Evolutionary conservation across 2,113 vertebrate species (phyloP).

Genomic region (Salvelinus fontinalis): DNA sequence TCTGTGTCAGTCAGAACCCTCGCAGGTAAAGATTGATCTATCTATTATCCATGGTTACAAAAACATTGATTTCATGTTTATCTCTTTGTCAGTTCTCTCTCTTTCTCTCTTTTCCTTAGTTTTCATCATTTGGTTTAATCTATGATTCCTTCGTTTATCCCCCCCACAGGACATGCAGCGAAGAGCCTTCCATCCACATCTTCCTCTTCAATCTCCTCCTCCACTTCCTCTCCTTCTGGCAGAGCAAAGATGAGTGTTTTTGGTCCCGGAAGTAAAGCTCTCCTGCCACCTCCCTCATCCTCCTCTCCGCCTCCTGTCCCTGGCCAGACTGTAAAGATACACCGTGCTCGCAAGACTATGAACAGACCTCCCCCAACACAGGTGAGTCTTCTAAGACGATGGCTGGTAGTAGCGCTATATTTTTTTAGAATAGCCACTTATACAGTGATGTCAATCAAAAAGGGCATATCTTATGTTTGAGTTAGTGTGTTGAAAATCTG

Average conservation of each 20-base stretch:
- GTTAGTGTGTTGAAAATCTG: background rate
- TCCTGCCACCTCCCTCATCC: conserved; percentile 63
- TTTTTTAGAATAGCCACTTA: too few species aligned
- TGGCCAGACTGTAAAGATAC: conserved; percentile 75
- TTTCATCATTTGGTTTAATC: background rate
- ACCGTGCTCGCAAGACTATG: conserved; percentile 89
- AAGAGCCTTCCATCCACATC: conserved; percentile 75
- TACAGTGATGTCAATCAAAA: too few species aligned
- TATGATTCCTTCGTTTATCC: background rate
- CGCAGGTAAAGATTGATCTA: conserved; percentile 49
- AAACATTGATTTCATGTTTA: background rate
- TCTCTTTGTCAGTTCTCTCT: background rate
- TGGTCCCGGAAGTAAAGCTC: conserved; percentile 76
- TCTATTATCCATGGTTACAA: background rate
- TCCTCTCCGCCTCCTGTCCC: conserved; percentile 66
- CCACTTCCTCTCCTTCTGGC: conserved; percentile 66
- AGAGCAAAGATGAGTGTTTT: conserved; percentile 90
- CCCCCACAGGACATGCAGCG: conserved; percentile 74
- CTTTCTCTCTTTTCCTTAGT: background rate
- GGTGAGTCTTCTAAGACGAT: conserved; percentile 63
- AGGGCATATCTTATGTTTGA: background rate
- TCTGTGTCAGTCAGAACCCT: conserved; percentile 53
- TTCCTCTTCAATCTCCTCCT: conserved; percentile 59
- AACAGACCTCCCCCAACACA: conserved; percentile 78
- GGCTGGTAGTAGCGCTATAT: background rate